Percentiles rank a stretch among this genome's conserved stretches.
Conservation (phyloP, 2,797 vertebrate genomes). For the Gallinago solitaria region DNA sequence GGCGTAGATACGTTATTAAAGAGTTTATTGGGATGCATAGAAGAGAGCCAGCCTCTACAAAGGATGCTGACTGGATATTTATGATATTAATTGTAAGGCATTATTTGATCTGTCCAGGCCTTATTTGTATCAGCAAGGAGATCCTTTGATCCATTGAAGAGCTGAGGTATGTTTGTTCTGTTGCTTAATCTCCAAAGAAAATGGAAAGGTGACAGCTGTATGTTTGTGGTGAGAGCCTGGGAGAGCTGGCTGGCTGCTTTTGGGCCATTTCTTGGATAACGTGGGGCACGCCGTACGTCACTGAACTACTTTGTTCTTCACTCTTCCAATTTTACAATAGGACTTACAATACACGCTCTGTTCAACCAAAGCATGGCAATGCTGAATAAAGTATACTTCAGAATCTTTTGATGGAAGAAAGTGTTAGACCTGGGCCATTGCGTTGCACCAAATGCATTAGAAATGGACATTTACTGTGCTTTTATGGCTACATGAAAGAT, state of each 20-base stretch:
- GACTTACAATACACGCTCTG: neutral
- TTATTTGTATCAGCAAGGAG: neutral
- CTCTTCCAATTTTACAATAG: neutral
- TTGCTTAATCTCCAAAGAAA: neutral
- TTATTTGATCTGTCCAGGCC: neutral
- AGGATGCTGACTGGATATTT: rapidly evolving
- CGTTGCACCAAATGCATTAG: neutral
- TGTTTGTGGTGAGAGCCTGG: neutral
- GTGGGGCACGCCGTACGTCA: neutral
- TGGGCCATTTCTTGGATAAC: neutral
- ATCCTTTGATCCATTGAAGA: neutral
- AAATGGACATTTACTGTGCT: neutral
- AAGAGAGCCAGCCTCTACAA: rapidly evolving
- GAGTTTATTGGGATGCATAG: neutral
- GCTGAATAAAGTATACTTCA: neutral
- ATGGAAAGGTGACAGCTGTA: neutral
- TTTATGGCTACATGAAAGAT: neutral
- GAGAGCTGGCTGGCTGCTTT: neutral
- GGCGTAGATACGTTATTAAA: neutral
- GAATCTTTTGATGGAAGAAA: neutral
- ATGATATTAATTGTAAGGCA: neutral
- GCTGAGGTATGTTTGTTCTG: neutral
- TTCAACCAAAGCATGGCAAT: neutral
- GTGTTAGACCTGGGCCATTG: neutral
- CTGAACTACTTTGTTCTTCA: neutral